Percentiles rank a stretch among this genome's conserved stretches.
These are phyloP conservation scores for Platycnemis pennipes DNA, from an alignment of 2,888 invertebrate species.

Conservation along the genomic window DNA sequence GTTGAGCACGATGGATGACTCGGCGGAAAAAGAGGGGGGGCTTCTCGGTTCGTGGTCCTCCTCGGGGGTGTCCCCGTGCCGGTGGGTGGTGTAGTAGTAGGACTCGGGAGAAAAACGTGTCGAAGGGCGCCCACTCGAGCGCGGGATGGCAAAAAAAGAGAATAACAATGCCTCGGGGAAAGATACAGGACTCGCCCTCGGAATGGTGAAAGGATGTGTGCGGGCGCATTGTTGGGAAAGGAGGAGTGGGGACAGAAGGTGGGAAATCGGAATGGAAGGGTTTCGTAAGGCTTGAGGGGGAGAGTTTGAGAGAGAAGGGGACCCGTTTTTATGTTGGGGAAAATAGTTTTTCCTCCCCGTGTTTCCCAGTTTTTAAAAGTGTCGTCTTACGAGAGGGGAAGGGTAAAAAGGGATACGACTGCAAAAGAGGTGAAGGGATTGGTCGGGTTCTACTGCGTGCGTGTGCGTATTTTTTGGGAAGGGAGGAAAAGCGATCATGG, in stretches of 20 bases:
- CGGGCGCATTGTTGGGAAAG: background rate
- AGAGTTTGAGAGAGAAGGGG: background rate
- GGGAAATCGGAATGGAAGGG: background rate
- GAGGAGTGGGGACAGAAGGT: conserved; percentile 49
- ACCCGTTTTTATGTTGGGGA: background rate
- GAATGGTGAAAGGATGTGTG: background rate
- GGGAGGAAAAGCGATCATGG: too few relatives aligned
- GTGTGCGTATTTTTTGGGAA: too few relatives aligned
- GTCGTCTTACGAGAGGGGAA: background rate
- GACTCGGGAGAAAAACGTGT: background rate
- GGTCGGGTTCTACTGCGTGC: background rate
- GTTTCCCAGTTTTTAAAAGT: background rate
- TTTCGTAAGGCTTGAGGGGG: background rate
- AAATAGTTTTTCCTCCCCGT: background rate
- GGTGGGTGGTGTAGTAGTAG: background rate
- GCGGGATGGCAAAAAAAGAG: conserved; percentile 30
- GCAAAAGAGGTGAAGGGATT: background rate
- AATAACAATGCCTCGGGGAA: conserved; percentile 32
- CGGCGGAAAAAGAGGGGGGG: background rate
- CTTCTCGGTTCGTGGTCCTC: background rate
- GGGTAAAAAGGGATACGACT: background rate
- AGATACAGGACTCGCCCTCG: background rate
- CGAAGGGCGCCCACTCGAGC: background rate
- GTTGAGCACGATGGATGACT: background rate
- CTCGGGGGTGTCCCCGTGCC: background rate